Base-by-base conservation (phyloP, 2,113 vertebrate genomes). In the Alethe diademata region DNA sequence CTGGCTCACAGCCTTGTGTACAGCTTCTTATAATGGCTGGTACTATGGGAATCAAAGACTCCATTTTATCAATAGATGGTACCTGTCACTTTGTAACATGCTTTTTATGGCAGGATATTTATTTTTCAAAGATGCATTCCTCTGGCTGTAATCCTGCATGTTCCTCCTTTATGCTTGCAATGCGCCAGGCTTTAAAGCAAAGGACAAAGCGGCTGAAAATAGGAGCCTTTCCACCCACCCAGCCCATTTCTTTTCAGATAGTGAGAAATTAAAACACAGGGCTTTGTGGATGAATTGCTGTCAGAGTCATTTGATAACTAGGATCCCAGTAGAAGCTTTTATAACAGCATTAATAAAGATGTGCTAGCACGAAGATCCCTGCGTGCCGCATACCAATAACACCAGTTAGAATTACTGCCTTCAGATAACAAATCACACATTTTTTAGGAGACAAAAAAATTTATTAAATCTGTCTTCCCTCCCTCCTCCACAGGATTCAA, bases 81-180 rank as follows among this genome's bases (percentile, higher is more conserved):
- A 91, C 91, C 94, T 97, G 90, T 85, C 89, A 96, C 91, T 97
- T 97, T 94, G 76, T 90, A 96, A 88, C 87, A 79, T 96, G 96
- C 90, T 97, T 98, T 97, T 96, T 97, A 97, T 98, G 95, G 36
- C 35, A 96, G 74, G 78, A 90, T 96, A 97, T 97, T 97, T 97
- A 94, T 93, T 97, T 97, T 97, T 97, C 97, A 97, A 97, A 97
- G 96, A 95, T 72, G 19, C 74, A 86, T 95, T 96, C 83, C 90
- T 97, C 88, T 88, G 1, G 47, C 86, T 96, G 78, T 97, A 95
- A 92, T 95, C 95, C 87, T 97, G 78, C 95, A 74, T 92, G 78
- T 93, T 94, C 88, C 78, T 97, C 70, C 95, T 96, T 97, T 97
- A 94, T 42, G 38, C 81, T 96, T 80, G 79, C 92, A 95, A 79